Evolutionary conservation across 2,113 vertebrate genomes (phyloP).

Genomic region (Alouatta palliata): DNA sequence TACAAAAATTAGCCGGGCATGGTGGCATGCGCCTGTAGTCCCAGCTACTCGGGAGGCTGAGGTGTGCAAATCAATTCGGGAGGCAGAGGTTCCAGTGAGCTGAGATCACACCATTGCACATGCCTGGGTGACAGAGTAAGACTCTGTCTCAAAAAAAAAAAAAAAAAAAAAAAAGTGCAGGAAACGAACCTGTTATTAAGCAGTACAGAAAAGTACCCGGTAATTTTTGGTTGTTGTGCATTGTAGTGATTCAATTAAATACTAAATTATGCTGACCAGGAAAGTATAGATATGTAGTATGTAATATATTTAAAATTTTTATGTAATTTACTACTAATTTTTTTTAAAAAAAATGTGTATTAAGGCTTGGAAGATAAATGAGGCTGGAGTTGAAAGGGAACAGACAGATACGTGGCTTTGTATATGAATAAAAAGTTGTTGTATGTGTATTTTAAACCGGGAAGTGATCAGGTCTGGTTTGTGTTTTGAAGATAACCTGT

Average conservation of each 20-base stretch:
- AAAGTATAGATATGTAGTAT: neutral
- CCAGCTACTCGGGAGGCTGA: no score
- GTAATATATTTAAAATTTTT: neutral
- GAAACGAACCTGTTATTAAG: neutral
- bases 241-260: neutral
- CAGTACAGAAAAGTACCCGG: neutral
- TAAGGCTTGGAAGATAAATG: neutral
- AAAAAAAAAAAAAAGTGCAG: neutral
- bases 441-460: neutral
- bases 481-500: neutral
- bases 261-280: neutral
- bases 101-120: no score
- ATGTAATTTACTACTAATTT: neutral
- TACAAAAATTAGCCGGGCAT: no score
- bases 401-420: neutral
- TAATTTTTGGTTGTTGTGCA: slow-evolving; percentile 9
- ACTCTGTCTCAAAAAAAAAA: no score
- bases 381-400: neutral
- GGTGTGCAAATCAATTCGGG: no score
- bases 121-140: no score
- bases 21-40: no score
- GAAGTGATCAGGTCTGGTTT: neutral
- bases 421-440: neutral
- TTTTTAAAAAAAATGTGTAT: neutral
- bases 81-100: no score